Evolutionary conservation across 2,113 vertebrate genomes (phyloP).

Genomic region (Triplophysa rosa): DNA sequence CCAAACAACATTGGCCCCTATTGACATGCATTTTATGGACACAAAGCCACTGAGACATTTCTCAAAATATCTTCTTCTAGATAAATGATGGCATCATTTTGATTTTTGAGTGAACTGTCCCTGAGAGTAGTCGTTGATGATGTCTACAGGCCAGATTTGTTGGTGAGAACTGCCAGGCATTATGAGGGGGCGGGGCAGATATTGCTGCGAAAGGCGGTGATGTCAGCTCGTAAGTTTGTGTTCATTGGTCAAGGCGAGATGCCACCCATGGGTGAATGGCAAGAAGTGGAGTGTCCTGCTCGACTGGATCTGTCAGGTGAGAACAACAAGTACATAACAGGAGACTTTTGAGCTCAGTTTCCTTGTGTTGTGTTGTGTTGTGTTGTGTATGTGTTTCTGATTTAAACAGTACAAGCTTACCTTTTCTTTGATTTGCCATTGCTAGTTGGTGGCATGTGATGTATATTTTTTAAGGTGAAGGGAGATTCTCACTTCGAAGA

Average conservation of each 20-base stretch:
- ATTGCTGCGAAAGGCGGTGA: constrained; percentile 86
- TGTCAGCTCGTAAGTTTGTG: constrained; percentile 84
- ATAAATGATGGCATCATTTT: no score
- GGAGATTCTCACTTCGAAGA: no score
- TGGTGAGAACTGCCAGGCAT: constrained; percentile 90
- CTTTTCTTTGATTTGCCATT: background rate
- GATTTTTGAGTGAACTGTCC: no score
- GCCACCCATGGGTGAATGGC: constrained; percentile 80
- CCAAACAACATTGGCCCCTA: no score
- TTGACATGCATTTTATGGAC: no score
- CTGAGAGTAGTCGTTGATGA: constrained; percentile 7
- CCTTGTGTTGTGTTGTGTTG: background rate
- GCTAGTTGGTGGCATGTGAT: no score
- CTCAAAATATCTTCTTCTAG: background rate
- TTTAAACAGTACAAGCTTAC: background rate
- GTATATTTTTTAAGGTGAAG: no score
- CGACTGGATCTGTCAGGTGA: constrained; percentile 91
- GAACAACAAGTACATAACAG: background rate
- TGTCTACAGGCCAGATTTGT: constrained; percentile 78
- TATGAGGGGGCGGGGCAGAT: constrained; percentile 93
- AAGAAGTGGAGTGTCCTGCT: constrained; percentile 84
- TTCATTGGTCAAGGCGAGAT: constrained; percentile 61
- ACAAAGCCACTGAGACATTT: no score
- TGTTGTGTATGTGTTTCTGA: background rate
- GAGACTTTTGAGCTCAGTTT: background rate